phyloP scores from a whole-genome alignment of 2,113 vertebrate species.

The Cichladusa arquata region DNA sequence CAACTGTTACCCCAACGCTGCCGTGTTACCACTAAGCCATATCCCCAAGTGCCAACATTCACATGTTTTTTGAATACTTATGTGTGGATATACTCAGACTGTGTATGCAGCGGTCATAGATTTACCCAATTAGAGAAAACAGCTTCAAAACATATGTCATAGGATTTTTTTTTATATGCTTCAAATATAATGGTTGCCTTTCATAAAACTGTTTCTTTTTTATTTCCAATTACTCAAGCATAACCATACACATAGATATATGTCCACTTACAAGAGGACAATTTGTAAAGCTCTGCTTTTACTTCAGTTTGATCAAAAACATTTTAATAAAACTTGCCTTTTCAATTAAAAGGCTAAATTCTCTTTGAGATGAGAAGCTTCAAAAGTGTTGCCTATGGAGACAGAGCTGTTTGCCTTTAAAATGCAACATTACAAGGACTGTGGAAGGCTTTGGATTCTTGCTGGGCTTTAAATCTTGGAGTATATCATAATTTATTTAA shows the following conservation, averaged over 20 bases:
- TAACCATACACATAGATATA: background rate
- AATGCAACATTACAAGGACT: background rate
- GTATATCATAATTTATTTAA: background rate
- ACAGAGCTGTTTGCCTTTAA: slow-evolving; percentile 30
- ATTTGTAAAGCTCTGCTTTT: background rate
- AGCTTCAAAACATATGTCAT: background rate
- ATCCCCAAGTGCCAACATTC: background rate
- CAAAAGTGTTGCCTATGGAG: background rate
- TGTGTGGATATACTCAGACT: background rate
- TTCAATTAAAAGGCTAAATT: slow-evolving; percentile 19
- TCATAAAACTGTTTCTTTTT: background rate
- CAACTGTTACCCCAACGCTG: background rate
- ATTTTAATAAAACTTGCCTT: background rate
- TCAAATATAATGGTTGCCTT: background rate
- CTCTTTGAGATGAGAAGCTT: slow-evolving; percentile 9
- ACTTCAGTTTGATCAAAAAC: background rate
- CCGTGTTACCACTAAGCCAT: background rate
- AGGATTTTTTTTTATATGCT: background rate
- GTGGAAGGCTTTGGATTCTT: background rate
- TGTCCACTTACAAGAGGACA: background rate
- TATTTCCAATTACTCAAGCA: background rate
- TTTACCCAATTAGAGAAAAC: background rate
- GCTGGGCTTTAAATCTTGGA: slow-evolving; percentile 18
- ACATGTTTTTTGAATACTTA: background rate
- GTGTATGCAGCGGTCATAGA: background rate